phyloP scores from a whole-genome alignment of 2,113 vertebrate genomes.

The Callaeas wilsoni region DNA sequence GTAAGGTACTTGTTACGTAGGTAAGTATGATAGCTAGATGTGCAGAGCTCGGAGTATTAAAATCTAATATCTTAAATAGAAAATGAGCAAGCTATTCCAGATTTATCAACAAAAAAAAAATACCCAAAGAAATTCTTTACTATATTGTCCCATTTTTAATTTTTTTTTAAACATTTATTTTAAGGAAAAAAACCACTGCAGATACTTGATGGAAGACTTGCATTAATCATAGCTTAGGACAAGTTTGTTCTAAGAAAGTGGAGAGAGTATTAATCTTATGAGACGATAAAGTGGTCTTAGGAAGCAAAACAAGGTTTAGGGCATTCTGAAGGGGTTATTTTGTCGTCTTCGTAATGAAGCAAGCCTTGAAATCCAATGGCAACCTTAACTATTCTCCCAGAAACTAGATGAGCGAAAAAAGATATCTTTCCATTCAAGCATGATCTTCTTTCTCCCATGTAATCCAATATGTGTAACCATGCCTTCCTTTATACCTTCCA shows the following conservation, averaged over 20 bases:
- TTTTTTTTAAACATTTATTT: background rate
- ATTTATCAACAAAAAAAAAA: background rate
- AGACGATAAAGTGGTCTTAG: background rate
- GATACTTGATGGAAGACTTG: background rate
- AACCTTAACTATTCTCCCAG: constrained; percentile 23
- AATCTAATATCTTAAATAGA: background rate
- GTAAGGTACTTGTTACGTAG: background rate
- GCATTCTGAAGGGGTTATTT: accelerated
- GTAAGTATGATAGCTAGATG: background rate
- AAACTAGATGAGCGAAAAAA: constrained; percentile 42
- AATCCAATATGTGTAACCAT: background rate
- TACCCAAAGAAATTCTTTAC: background rate
- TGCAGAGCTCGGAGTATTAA: background rate
- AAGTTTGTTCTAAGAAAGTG: background rate
- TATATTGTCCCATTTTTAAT: background rate
- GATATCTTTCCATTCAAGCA: constrained; percentile 39
- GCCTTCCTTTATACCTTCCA: background rate
- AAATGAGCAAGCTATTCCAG: background rate
- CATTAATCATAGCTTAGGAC: background rate
- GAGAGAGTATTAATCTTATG: background rate
- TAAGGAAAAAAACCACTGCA: background rate
- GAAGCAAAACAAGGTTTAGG: background rate
- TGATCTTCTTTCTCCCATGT: constrained; percentile 35
- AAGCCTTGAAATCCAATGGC: constrained; percentile 10
- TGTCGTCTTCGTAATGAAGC: background rate